Base-by-base conservation (phyloP, 64 coral and sea anemone genomes). In the Montipora efflorescens region DNA sequence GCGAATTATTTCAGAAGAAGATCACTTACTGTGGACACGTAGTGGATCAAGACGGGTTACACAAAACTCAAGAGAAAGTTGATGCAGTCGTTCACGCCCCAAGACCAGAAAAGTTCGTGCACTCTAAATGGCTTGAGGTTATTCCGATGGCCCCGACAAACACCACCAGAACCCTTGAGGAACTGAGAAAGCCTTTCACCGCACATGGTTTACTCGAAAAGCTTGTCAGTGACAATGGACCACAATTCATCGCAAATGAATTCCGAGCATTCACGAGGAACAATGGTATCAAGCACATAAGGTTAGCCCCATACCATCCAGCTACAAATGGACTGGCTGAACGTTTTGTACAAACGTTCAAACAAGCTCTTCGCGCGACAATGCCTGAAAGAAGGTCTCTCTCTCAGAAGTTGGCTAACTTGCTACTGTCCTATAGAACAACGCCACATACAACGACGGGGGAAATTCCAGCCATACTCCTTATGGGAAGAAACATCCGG, bases 211-310 rank as follows among this genome's bases (percentile, higher is more conserved):
- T 52, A 15, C 77, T 7, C n/a, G 5, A 47, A 47, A 47, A 79
- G 18, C 47, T 79, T 8, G 48, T 79, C 11, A 79, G 77, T 19
- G 77, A 79, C 50, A 79, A 79, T 55, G 77, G 77, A 16, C 16
- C 47, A 36, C 0, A 79, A 52, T 79, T 79, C 77, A 52, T 9
- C 51, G 13, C 77, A 51, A 48, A 79, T 8, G 19, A 79, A 55
- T 19, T 79, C 16, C 12, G 44, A 47, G 0, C 10, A 19, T 52
- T 50, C 47, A 47, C 20, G 16, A 79, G n/a, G 15, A 79, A 14
- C 16, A 79, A 52, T 0, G 19, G n/a, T 10, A 74, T 74, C 71
- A 74, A 74, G 10, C 71, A 74, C 19, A 74, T 74, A n/a, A 20
- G n/a, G n/a, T 0, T 21, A 74, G n/a, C 71, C 3, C 71, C 71